phyloP scores from a whole-genome alignment of 2,113 vertebrate genomes.

The Cranoglanis bouderius region DNA sequence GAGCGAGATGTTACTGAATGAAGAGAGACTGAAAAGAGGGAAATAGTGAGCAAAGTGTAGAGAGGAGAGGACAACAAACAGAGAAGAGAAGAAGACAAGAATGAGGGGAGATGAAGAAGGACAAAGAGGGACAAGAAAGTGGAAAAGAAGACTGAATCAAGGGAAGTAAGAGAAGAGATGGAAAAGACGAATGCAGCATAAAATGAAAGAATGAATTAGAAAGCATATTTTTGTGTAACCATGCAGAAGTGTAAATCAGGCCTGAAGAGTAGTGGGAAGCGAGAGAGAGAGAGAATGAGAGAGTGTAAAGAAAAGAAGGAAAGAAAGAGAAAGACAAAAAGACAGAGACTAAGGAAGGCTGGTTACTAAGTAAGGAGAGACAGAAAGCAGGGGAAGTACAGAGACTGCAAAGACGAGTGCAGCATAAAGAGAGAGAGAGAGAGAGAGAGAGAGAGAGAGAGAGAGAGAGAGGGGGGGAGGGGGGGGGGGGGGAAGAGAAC shows the following conservation, averaged over 20 bases:
- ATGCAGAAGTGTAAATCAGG: neutral
- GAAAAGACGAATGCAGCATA: neutral
- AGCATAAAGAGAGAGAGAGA: neutral
- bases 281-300: neutral
- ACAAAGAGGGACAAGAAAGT: conserved; percentile 18
- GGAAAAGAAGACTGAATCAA: conserved; percentile 29
- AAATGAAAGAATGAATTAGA: conserved; percentile 70
- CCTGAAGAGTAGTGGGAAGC: neutral
- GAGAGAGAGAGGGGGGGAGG: no score
- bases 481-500: neutral
- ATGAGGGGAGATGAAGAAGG: conserved; percentile 21
- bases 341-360: neutral
- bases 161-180: neutral
- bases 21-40: conserved; percentile 32
- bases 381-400: neutral
- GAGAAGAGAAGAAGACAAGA: conserved; percentile 24
- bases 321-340: neutral
- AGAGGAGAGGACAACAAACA: conserved; percentile 36
- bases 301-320: neutral
- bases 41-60: conserved; percentile 22
- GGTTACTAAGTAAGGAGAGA: neutral
- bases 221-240: neutral
- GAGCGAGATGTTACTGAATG: conserved; percentile 24
- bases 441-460: neutral
- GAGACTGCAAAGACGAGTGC: conserved; percentile 1